Evolutionary conservation across 2,888 invertebrate species (phyloP).

Genomic region (Camptogramma bilineatum): DNA sequence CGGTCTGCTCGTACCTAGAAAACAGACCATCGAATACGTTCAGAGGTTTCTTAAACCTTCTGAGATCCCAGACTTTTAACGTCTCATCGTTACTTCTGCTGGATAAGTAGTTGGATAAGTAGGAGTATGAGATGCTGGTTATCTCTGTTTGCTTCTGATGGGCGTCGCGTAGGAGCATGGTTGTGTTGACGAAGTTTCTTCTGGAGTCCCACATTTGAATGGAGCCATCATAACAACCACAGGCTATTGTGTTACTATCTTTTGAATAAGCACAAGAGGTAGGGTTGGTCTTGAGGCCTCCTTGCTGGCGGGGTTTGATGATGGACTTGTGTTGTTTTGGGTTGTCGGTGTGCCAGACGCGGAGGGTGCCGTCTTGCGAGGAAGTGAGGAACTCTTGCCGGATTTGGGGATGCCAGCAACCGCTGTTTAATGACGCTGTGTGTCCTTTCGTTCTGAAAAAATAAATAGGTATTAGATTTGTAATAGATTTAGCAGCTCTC

Average conservation of each 20-base stretch:
- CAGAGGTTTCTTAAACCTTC: constrained; percentile 92
- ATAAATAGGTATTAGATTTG: not conserved
- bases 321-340: constrained; percentile 92
- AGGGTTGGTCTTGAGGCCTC: constrained; percentile 94
- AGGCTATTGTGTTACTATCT: constrained; percentile 95
- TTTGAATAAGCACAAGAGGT: constrained; percentile 93
- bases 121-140: constrained; percentile 94
- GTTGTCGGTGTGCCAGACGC: constrained; percentile 95
- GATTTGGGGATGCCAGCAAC: constrained; percentile 97
- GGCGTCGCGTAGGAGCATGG: constrained; percentile 90
- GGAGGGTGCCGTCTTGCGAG: constrained; percentile 96
- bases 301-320: constrained; percentile 94
- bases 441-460: constrained; percentile 93
- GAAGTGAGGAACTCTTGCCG: constrained; percentile 97
- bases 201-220: constrained; percentile 99
- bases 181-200: constrained; percentile 95
- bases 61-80: constrained; percentile 97
- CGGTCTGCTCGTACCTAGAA: constrained; percentile 93
- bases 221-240: constrained; percentile 97
- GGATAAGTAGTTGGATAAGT: constrained; percentile 91
- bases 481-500: not conserved
- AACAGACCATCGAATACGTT: constrained; percentile 89
- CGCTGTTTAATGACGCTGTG: constrained; percentile 94
- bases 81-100: constrained; percentile 96
- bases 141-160: constrained; percentile 93